phyloP scores from a whole-genome alignment of 1,140 invertebrate species.

The Pollicipes pollicipes region DNA sequence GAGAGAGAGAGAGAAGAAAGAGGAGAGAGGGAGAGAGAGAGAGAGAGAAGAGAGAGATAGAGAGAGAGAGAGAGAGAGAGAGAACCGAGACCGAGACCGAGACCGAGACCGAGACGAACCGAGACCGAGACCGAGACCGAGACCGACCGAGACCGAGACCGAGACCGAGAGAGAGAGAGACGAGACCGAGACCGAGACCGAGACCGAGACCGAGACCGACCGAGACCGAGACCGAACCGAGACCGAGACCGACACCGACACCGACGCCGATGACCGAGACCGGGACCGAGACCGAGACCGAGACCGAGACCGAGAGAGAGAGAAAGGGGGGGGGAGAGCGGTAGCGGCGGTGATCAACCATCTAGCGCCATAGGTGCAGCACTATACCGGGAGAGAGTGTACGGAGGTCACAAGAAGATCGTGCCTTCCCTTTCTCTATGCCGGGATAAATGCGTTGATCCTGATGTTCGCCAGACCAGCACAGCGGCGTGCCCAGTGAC shows the following conservation, averaged over 20 bases:
- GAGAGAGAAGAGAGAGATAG: slow-evolving; percentile 4
- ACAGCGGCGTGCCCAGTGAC: no score
- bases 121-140: neutral
- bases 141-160: neutral
- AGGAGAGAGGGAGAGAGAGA: slow-evolving; percentile 8
- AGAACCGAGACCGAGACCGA: neutral
- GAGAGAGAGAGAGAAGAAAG: slow-evolving; percentile 1
- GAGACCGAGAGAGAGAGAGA: neutral
- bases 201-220: neutral
- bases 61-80: neutral
- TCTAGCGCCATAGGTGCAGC: no score
- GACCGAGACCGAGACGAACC: neutral
- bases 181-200: neutral
- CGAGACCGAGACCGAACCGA: neutral
- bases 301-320: neutral
- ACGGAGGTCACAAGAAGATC: no score
- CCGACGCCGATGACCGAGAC: neutral
- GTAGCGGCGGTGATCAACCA: no score
- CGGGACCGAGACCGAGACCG: neutral
- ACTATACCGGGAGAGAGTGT: no score
- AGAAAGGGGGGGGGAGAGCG: neutral
- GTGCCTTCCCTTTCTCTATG: no score
- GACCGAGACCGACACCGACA: slow-evolving; percentile 3
- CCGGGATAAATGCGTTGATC: no score
- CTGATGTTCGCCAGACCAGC: no score